A percentile compares a stretch with the other conserved stretches of the same genome.
These are phyloP conservation scores for Laticauda laticaudata DNA, from an alignment of 2,113 vertebrate genomes.

Conservation along the genomic window DNA sequence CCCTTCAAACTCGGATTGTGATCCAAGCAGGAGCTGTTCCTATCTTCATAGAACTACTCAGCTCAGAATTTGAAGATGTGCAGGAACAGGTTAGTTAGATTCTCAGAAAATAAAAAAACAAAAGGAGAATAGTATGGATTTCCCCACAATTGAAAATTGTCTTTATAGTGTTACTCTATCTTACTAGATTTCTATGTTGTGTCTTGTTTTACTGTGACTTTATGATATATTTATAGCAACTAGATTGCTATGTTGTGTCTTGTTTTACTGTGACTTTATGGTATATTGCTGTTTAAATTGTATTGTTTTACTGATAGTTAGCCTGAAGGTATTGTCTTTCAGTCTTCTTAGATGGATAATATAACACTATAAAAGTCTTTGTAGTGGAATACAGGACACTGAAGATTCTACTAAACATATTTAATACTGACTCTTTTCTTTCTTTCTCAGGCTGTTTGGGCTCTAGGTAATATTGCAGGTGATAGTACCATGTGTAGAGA, in stretches of 20 bases:
- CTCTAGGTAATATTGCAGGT: slow-evolving; percentile 96
- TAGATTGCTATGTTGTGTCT: neutral
- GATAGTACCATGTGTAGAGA: slow-evolving; percentile 98
- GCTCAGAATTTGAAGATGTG: slow-evolving; percentile 96
- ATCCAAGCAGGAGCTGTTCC: slow-evolving; percentile 97
- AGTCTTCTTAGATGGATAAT: neutral
- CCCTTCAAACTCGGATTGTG: slow-evolving; percentile 94
- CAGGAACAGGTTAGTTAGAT: slow-evolving; percentile 91
- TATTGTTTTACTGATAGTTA: neutral
- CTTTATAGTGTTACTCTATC: neutral
- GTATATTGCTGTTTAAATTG: neutral
- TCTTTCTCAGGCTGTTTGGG: slow-evolving; percentile 91
- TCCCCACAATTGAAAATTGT: neutral
- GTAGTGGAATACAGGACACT: neutral
- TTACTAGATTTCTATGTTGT: neutral
- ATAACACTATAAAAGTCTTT: neutral
- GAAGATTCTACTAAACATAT: neutral
- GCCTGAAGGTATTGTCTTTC: neutral
- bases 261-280: neutral
- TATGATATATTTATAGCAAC: neutral
- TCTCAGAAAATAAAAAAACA: neutral
- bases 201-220: neutral
- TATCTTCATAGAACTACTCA: slow-evolving; percentile 95
- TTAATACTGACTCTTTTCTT: neutral
- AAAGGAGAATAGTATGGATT: neutral